A percentile compares a stretch with the other conserved stretches of the same genome.
Evolutionary conservation across 1,140 invertebrate genomes (phyloP).

Genomic region (Tetragonula clypearis): DNA sequence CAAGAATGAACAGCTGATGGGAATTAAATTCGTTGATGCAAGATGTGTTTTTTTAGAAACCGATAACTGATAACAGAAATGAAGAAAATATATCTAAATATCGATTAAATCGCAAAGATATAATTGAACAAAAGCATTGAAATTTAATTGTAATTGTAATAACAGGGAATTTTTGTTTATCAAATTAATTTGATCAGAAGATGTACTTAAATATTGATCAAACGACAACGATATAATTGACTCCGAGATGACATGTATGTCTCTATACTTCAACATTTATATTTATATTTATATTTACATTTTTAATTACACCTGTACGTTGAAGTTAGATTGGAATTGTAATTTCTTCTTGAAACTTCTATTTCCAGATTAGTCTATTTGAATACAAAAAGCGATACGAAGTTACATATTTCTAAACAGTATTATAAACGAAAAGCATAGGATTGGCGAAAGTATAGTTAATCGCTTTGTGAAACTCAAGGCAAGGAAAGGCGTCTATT

Average conservation of each 20-base stretch:
- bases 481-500: slow-evolving; percentile 39
- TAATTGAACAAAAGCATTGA: neutral
- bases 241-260: neutral
- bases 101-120: neutral
- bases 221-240: neutral
- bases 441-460: slow-evolving; percentile 36
- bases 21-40: neutral
- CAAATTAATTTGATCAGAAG: too few relatives aligned
- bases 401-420: neutral
- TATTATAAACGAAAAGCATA: neutral
- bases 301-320: too few relatives aligned
- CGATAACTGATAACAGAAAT: neutral
- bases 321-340: neutral
- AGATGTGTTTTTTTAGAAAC: neutral
- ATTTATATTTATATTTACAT: too few relatives aligned
- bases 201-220: neutral
- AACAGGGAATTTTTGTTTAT: neutral
- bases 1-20: neutral
- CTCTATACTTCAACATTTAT: too few relatives aligned
- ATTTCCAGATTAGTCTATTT: neutral
- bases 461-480: slow-evolving; percentile 42
- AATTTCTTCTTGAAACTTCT: neutral
- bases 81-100: neutral
- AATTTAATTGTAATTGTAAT: neutral
- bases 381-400: too few relatives aligned